phyloP scores from a whole-genome alignment of 2,888 invertebrate species.

The Euzetes globulus region DNA sequence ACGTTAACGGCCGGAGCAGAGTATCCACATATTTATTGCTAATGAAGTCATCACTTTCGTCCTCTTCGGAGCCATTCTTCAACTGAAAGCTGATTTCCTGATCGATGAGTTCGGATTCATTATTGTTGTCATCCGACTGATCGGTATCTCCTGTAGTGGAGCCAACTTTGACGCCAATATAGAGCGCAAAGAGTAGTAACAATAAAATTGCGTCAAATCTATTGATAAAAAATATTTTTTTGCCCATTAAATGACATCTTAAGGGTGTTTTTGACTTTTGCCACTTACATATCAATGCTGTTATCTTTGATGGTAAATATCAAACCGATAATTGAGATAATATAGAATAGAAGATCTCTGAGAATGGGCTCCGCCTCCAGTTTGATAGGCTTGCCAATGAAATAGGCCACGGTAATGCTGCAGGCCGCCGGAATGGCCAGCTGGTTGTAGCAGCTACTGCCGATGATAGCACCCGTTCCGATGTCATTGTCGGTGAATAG shows the following conservation, averaged over 20 bases:
- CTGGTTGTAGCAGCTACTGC: conserved; percentile 31
- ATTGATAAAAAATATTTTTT: not conserved
- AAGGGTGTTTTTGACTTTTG: not conserved
- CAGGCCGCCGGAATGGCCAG: conserved; percentile 34
- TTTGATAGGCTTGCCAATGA: conserved; percentile 26
- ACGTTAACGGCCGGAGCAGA: conserved; percentile 11
- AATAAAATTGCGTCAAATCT: conserved; percentile 32
- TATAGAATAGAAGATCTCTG: conserved; percentile 26
- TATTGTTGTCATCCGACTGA: not conserved
- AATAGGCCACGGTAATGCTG: conserved; percentile 28
- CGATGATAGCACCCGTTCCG: conserved; percentile 36
- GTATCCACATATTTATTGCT: not conserved
- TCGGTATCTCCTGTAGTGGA: not conserved
- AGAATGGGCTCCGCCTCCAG: conserved; percentile 21
- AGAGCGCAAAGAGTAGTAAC: conserved; percentile 28
- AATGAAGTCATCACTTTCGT: not conserved
- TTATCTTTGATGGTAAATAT: conserved; percentile 34
- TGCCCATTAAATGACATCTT: too few relatives aligned
- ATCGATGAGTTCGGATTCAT: not conserved
- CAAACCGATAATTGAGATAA: conserved; percentile 33
- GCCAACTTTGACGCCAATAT: conserved; percentile 28
- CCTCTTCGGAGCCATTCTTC: not conserved
- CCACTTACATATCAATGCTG: conserved; percentile 34
- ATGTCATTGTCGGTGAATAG: conserved; percentile 35
- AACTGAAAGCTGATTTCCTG: not conserved